phyloP scores from a whole-genome alignment of 2,888 invertebrate genomes.

The Caenorhabditis plicata region DNA sequence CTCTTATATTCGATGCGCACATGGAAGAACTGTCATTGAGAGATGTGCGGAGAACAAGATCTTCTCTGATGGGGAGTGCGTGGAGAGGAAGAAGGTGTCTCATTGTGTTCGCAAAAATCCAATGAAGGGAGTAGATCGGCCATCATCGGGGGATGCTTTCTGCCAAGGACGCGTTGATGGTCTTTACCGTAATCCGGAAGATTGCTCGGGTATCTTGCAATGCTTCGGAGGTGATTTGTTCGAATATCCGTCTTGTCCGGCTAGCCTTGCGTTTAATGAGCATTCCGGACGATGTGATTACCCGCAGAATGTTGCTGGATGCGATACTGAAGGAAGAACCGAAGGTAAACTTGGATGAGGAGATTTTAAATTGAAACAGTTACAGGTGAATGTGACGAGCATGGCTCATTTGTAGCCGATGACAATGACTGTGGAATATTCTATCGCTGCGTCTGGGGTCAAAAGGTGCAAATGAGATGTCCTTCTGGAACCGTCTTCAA shows the following conservation, averaged over 20 bases:
- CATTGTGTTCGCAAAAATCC: too few relatives aligned
- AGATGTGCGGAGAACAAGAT: conserved; percentile 5
- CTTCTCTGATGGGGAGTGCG: conserved; percentile 13
- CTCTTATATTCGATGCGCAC: conserved; percentile 16
- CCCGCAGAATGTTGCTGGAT: conserved; percentile 44
- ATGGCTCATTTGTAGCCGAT: conserved; percentile 50
- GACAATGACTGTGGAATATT: conserved; percentile 43
- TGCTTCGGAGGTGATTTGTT: conserved; percentile 53
- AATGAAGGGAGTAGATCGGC: too few relatives aligned
- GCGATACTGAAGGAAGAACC: conserved; percentile 4
- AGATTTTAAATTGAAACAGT: neutral
- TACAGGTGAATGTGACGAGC: conserved; percentile 23
- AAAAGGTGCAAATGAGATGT: conserved; percentile 45
- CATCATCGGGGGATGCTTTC: conserved; percentile 10
- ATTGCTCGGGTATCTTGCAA: conserved; percentile 49
- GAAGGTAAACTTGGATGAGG: neutral
- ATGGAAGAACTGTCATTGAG: conserved; percentile 9
- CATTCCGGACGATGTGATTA: conserved; percentile 52
- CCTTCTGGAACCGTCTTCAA: conserved; percentile 56
- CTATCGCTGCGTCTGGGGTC: conserved; percentile 59
- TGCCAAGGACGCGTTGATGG: conserved; percentile 48
- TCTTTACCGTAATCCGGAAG: conserved; percentile 51
- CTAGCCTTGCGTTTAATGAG: conserved; percentile 55
- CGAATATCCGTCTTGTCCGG: conserved; percentile 50
- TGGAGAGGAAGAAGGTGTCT: neutral